phyloP scores from a whole-genome alignment of 2,888 invertebrate genomes.

The Coremacera marginata region DNA sequence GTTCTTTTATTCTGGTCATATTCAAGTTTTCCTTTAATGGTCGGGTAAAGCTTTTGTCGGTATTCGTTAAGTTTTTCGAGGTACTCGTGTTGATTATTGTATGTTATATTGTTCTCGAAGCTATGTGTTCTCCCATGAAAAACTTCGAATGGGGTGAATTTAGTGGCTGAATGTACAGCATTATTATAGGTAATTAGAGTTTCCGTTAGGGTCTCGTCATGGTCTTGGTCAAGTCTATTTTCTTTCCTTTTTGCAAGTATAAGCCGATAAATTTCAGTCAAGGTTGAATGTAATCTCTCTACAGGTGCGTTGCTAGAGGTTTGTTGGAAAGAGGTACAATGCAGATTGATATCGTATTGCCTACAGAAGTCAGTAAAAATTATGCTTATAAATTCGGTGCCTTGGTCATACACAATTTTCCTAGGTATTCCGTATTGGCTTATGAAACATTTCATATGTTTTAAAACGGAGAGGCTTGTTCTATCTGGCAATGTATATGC shows the following conservation, averaged over 20 bases:
- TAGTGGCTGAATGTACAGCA: constrained; percentile 5
- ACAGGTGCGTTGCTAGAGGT: constrained; percentile 29
- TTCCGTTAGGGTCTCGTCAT: constrained; percentile 41
- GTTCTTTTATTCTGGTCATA: constrained; percentile 10
- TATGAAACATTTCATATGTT: constrained; percentile 36
- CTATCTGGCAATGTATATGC: constrained; percentile 35
- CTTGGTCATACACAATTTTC: constrained; percentile 40
- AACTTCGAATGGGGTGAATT: constrained; percentile 34
- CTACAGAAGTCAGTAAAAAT: constrained; percentile 44
- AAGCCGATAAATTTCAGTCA: constrained; percentile 34
- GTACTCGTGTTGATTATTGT: background rate
- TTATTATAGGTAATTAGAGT: constrained; percentile 24
- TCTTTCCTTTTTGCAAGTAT: constrained; percentile 39
- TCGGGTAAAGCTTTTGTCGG: constrained; percentile 31
- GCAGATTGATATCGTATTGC: background rate
- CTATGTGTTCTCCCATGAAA: constrained; percentile 44
- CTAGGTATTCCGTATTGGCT: constrained; percentile 36
- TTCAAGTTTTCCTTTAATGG: constrained; percentile 28
- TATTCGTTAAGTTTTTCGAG: background rate
- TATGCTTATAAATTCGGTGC: constrained; percentile 34
- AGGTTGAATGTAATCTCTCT: constrained; percentile 16
- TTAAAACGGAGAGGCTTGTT: constrained; percentile 37
- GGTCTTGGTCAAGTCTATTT: constrained; percentile 23
- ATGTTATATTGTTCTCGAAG: constrained; percentile 25
- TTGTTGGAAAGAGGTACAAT: constrained; percentile 38